These are phyloP conservation scores for Chionoecetes opilio DNA, from an alignment of 1,140 invertebrate genomes.

Conservation along the genomic window DNA sequence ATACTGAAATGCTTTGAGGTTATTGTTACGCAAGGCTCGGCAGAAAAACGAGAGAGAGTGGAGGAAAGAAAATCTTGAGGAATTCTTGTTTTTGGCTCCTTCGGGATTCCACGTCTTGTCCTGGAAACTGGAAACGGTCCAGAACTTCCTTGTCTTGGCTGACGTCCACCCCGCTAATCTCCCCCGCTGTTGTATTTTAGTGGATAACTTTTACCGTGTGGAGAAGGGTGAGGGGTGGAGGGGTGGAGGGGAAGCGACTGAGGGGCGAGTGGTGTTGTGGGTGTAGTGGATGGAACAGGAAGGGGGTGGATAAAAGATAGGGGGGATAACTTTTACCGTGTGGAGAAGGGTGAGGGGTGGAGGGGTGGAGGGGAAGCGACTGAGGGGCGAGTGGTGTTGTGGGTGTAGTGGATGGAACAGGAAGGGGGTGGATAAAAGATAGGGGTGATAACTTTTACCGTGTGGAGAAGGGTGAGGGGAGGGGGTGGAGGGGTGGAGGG, in stretches of 20 bases:
- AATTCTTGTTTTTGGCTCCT: too few species aligned
- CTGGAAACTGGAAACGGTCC: background rate
- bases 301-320: background rate
- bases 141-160: background rate
- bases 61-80: too few species aligned
- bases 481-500: background rate
- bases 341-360: background rate
- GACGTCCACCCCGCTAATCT: background rate
- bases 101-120: background rate
- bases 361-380: background rate
- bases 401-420: background rate
- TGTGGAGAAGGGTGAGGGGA: background rate
- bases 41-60: background rate
- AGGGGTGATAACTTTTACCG: background rate
- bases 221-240: background rate
- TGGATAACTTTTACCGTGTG: background rate
- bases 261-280: background rate
- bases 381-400: background rate
- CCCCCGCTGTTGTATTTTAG: slow-evolving; percentile 12
- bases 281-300: background rate
- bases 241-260: background rate
- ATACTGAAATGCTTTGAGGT: too few species aligned
- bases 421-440: too few species aligned
- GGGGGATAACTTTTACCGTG: background rate
- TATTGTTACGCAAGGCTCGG: too few species aligned